Conservation (phyloP, 2,797 vertebrate genomes). For the Dromococcyx pavoninus region DNA sequence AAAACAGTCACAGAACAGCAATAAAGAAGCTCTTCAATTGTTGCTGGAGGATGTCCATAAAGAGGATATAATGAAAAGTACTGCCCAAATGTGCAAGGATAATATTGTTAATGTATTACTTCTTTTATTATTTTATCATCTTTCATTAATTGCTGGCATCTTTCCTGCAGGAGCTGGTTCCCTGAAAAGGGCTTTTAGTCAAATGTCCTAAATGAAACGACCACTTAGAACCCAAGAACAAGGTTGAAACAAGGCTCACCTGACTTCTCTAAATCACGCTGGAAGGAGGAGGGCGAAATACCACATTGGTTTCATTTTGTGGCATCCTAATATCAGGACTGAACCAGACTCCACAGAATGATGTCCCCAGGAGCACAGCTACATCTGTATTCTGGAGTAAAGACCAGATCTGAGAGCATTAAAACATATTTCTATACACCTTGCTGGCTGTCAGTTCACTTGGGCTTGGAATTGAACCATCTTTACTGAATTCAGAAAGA, state of each 20-base stretch:
- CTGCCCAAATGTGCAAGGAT: constrained; percentile 72
- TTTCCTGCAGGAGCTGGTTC: constrained; percentile 66
- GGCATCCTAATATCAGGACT: neutral
- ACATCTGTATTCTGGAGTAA: neutral
- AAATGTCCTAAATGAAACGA: constrained; percentile 74
- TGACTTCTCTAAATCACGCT: constrained; percentile 66
- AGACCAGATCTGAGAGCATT: neutral
- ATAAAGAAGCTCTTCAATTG: constrained; percentile 68
- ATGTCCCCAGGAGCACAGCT: neutral
- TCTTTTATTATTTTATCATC: constrained; percentile 82
- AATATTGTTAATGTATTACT: constrained; percentile 80
- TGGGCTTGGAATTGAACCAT: neutral
- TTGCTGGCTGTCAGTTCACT: neutral
- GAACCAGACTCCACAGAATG: neutral
- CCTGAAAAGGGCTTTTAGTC: constrained; percentile 78
- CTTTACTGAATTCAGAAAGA: neutral
- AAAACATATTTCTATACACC: neutral
- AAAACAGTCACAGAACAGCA: constrained; percentile 61
- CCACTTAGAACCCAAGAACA: constrained; percentile 72
- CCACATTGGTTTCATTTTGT: neutral
- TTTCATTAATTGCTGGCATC: constrained; percentile 80
- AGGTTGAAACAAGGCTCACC: constrained; percentile 74
- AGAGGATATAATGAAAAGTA: constrained; percentile 76
- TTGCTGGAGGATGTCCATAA: constrained; percentile 72
- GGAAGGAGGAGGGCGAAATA: neutral